These are phyloP conservation scores for Peromyscus attwateri DNA, from an alignment of 2,797 vertebrate genomes.

Conservation along the genomic window DNA sequence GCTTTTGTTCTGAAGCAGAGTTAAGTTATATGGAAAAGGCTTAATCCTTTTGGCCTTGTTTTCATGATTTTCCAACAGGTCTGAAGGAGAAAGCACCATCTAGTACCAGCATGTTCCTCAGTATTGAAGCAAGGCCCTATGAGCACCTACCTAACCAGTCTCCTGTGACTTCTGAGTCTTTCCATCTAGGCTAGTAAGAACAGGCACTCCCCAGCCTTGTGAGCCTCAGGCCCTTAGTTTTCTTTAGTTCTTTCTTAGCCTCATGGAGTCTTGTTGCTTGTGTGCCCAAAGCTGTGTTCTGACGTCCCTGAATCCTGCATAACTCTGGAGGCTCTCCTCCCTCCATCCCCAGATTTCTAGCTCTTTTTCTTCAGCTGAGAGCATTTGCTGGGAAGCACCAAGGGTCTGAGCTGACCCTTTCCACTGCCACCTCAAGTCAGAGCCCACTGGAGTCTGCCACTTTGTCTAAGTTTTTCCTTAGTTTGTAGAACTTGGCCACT, in stretches of 20 bases:
- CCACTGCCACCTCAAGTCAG: not conserved
- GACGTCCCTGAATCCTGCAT: fast-evolving
- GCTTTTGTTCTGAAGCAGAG: not conserved
- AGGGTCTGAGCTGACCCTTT: not conserved
- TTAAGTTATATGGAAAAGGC: not conserved
- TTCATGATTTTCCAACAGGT: not conserved
- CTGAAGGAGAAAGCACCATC: not conserved
- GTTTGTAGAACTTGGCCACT: not conserved
- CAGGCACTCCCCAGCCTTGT: fast-evolving
- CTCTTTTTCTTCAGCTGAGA: not conserved
- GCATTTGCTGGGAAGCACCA: not conserved
- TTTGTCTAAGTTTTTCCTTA: not conserved
- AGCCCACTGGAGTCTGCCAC: not conserved
- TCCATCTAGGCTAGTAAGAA: not conserved
- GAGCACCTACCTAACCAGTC: not conserved
- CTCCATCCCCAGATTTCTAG: too few species aligned
- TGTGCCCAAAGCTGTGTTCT: not conserved
- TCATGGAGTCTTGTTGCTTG: fast-evolving
- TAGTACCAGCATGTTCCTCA: too few species aligned
- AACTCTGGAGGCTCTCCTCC: too few species aligned
- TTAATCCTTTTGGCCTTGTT: not conserved
- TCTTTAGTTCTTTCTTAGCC: not conserved
- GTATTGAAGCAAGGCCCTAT: not conserved
- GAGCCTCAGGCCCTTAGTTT: not conserved
- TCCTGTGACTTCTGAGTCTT: not conserved